Evolutionary conservation across 2,888 invertebrate genomes (phyloP), one percentile per base, ranked within the genome.

Genomic region (Portevinia maculata): DNA sequence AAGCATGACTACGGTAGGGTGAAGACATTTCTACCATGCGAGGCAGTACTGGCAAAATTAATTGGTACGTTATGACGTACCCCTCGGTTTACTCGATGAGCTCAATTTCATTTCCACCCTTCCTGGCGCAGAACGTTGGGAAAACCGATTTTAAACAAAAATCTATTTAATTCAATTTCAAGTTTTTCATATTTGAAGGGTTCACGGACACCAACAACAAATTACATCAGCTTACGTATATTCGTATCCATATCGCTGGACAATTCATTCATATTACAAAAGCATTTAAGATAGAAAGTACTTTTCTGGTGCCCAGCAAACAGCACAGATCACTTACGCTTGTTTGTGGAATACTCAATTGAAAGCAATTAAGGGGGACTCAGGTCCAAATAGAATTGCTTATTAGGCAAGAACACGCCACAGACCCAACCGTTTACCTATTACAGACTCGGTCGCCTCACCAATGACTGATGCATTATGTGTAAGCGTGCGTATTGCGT

Each of bases 281-380:
- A 44, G 28, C 15, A 53, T 67, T 75, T 32, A 67, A 65, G 24
- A 70, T 50, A 21, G 69, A 70, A 60, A 76, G 69, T 76, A 37
- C 13, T 39, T 19, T 30, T 13, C n/a, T 4, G 30, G 11, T 24
- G 24, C 3, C 53, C 11, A 30, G 19, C 6, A 21, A 17, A 62
- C 17, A 65, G 39, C 30, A 55, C 70, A 19, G 39, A 70, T 70
- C 70, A 50, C 30, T 69, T 55, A 48, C 28, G 34, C 24, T 52
- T 37, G 46, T 55, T 67, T 39, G 17, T 39, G 19, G 24, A 39
- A 46, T 70, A 37, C 28, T 39, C 41, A 67, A 73, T 73, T 73
- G 67, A 55, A 73, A 53, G 15, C 60, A 60, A 79, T 60, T 73
- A 52, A 62, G 17, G 8, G 11, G 55, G 9, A n/a, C 8, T 0